Base-by-base conservation (phyloP, 2,888 invertebrate species). In the Ligdia adustata region DNA sequence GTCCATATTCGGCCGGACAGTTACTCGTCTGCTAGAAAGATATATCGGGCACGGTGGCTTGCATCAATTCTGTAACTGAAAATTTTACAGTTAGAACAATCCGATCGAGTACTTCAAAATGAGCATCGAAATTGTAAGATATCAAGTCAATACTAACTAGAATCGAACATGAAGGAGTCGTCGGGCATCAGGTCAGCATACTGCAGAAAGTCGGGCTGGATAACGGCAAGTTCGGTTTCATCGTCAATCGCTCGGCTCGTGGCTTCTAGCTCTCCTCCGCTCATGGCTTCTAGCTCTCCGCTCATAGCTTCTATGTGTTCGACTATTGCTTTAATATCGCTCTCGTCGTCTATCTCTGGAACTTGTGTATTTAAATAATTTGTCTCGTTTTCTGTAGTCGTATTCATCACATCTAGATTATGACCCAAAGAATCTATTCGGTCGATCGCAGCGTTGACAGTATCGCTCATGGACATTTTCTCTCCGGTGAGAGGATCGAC, bases 1-100 rank as follows among this genome's bases (percentile, higher is more conserved):
- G 86, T 1, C 86, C 86, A 67, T 79, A 82, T 62, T 84, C 86
- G 15, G 58, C 62, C 22, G n/a, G n/a, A n/a, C n/a, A n/a, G n/a
- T n/a, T n/a, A n/a, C n/a, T n/a, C n/a, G n/a, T n/a, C n/a, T n/a
- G n/a, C n/a, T 26, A 40, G 40, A 38, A 46, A 24, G 28, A 22
- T 5, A 35, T 18, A 26, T 45, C 34, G 4, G 28, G n/a, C 7
- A 24, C n/a, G 4, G 3, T 16, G 15, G 24, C 11, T 9, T 16
- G 27, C 2, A 11, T 26, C 0, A 13, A n/a, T 22, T 27, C 57
- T 57, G 54, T 18, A 57, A 54, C 34, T 44, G 27, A 28, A 24
- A 15, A 16, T 16, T 4, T 4, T 16, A 5, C 16, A 16, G 16
- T n/a, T n/a, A n/a, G n/a, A n/a, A n/a, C n/a, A n/a, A n/a, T n/a